Conservation (phyloP, 1,140 invertebrate genomes). For the Tetragonula clypearis region DNA sequence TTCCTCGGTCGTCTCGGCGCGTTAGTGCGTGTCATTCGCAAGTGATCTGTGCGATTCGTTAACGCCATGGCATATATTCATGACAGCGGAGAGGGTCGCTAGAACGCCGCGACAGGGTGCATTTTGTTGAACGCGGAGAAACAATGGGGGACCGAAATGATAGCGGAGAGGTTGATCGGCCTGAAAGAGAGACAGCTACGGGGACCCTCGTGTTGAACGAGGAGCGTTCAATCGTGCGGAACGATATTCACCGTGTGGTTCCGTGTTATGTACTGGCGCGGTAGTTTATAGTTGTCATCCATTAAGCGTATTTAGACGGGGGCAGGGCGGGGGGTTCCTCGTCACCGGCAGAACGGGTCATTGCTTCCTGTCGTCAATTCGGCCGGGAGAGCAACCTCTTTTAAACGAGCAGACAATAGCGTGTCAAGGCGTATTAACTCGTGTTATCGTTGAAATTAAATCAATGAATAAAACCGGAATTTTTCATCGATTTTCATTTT, state of each 20-base stretch:
- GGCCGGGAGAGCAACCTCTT: constrained; percentile 10
- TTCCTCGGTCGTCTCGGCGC: too few species aligned
- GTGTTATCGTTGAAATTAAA: too few species aligned
- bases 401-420: neutral
- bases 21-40: neutral
- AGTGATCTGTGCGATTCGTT: constrained; percentile 1
- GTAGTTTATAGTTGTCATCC: constrained; percentile 74
- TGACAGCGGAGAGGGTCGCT: constrained; percentile 31
- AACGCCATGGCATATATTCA: constrained; percentile 38
- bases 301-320: constrained; percentile 69
- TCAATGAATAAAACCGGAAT: too few species aligned
- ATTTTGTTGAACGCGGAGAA: constrained; percentile 53
- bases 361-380: constrained; percentile 60
- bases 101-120: constrained; percentile 50
- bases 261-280: constrained; percentile 66
- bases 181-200: constrained; percentile 19
- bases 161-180: constrained; percentile 40
- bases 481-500: neutral
- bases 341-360: constrained; percentile 59
- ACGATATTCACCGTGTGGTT: constrained; percentile 69
- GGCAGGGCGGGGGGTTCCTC: constrained; percentile 39
- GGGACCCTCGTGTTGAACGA: constrained; percentile 11
- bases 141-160: constrained; percentile 62
- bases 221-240: constrained; percentile 69
- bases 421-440: neutral